Evolutionary conservation across 2,113 vertebrate genomes (phyloP), one percentile per base, ranked within the genome.

Genomic region (Tetrao urogallus): DNA sequence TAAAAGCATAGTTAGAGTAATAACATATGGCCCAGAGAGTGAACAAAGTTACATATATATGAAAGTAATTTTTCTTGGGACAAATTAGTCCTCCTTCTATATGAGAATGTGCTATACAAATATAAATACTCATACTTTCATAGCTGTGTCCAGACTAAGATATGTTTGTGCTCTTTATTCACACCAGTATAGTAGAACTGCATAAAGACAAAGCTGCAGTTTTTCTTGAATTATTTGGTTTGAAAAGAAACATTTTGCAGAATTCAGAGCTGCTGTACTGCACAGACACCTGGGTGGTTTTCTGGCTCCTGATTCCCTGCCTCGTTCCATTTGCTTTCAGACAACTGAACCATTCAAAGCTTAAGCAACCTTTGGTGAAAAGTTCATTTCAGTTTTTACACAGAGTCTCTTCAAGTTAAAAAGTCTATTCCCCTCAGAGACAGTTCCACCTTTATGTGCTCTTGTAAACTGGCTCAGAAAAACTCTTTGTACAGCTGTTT

Each of bases 341-440:
- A 95, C 89, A 94, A 78, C 57, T 7, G 61, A 75, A 60, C 57
- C 65, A 86, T 95, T 97, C 85, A 92, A 88, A 65, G 48, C 65
- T 83, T 40, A 89, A 93, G 58, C 72, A 82, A 56, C 79, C 65
- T 92, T 83, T 78, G 85, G 90, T 88, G 50, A 91, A 94, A 73
- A n/a, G 65, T 73, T 88, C 89, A 78, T 89, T 94, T 94, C 57
- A 85, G 34, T 93, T 94, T 73, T 56, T 95, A 75, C 82, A 67
- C 50, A 32, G 89, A 87, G 73, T 66, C 30, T 90, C 11, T 88
- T 94, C 70, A 63, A 83, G 76, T 82, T 83, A 72, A 83, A 92
- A 90, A 30, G 25, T 43, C 82, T 78, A 0, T 89, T 95, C 70
- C 42, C 34, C 58, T 90, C 7, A 2, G 66, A 95, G 90, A 96